Percentiles rank a stretch among this genome's conserved stretches.
phyloP scores from a whole-genome alignment of 2,797 vertebrate species.

The Vireo griseus region DNA sequence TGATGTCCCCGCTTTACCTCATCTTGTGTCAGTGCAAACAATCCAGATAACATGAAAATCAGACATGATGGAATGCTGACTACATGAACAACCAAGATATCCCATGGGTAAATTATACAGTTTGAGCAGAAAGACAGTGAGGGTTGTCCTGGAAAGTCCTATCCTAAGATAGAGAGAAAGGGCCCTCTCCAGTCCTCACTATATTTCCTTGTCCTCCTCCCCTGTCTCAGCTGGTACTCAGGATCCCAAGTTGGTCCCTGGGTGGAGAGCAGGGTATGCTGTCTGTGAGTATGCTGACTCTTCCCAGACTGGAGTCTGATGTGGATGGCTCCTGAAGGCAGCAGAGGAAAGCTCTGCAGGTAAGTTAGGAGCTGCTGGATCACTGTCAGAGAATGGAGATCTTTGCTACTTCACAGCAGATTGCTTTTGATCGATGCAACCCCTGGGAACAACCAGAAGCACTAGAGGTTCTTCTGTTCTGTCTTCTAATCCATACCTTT shows the following conservation, averaged over 20 bases:
- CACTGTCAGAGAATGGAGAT: neutral
- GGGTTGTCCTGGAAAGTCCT: neutral
- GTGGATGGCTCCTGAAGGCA: neutral
- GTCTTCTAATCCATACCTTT: neutral
- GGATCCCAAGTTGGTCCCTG: neutral
- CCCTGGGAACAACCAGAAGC: neutral
- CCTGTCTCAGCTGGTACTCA: neutral
- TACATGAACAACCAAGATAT: neutral
- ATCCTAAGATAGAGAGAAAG: neutral
- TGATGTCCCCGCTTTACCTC: fast-evolving
- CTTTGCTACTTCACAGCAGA: neutral
- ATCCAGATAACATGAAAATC: neutral
- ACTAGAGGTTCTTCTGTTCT: neutral
- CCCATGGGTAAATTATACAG: neutral
- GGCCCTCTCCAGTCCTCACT: neutral
- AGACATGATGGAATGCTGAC: neutral
- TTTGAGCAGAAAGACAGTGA: neutral
- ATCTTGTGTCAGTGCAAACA: neutral
- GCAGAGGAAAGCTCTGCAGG: neutral
- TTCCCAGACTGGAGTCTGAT: neutral
- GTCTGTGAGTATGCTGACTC: neutral
- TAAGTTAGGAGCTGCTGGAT: neutral
- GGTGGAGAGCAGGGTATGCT: neutral
- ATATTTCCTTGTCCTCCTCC: neutral
- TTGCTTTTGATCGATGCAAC: neutral